Evolutionary conservation across 2,888 invertebrate genomes (phyloP), one percentile per base, ranked within the genome.

Genomic region (Agonum fuliginosum): DNA sequence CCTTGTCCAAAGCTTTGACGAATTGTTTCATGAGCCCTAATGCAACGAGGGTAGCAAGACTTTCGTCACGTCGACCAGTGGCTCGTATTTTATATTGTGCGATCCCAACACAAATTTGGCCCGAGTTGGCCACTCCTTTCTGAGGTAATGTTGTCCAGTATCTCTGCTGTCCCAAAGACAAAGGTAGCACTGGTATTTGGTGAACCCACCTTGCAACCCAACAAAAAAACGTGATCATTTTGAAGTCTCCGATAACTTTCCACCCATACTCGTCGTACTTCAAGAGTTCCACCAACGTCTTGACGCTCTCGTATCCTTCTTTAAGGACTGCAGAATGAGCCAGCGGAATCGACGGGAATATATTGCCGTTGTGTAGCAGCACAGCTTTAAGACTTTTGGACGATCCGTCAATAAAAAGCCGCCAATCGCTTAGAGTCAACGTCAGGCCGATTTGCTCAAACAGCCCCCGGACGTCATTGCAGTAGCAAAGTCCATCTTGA

Each of bases 341-440:
- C 37, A 83, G 48, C n/a, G 82, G 82, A 12, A 83, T 71, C 17
- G 83, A 80, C 12, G 81, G 80, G 78, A 78, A 83, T 58, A 89
- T 78, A 74, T 83, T 83, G 4, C 79, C 79, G 58, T 80, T 82
- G 43, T 83, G 82, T 2, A 83, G 62, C 3, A 83, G 78, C 12
- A 83, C 80, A 19, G 80, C 80, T 80, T 83, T 82, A 0, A 83
- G 78, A 78, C 82, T 83, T 72, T 34, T 41, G 79, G 81, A 82
- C 5, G 80, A 82, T 2, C 80, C 79, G 78, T 83, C 83, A 67
- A 83, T 82, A 71, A 84, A 83, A 5, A 83, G 74, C 30, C 81
- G 65, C 81, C 82, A 83, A 30, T 84, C 80, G n/a, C n/a, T n/a
- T n/a, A n/a, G n/a, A n/a, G n/a, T n/a, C n/a, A n/a, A n/a, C n/a